Evolutionary conservation across 1,140 invertebrate genomes (phyloP).

Genomic region (Samia ricini): DNA sequence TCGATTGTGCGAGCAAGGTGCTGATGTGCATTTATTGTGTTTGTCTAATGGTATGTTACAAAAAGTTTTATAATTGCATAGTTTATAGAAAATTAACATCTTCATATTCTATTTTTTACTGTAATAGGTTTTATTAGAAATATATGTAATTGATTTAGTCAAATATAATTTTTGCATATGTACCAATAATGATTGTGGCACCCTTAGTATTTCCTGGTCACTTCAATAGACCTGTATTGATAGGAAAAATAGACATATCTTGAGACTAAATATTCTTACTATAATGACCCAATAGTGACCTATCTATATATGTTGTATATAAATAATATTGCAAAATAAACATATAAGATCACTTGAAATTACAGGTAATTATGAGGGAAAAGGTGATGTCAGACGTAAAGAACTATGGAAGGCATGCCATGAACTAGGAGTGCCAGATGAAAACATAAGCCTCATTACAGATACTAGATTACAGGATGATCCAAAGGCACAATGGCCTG

Average conservation of each 20-base stretch:
- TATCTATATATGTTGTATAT: background rate
- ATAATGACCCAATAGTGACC: too few relatives aligned
- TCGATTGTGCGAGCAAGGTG: constrained; percentile 80
- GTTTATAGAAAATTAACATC: background rate
- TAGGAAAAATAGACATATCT: too few relatives aligned
- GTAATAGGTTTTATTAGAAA: too few relatives aligned
- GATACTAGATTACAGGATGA: constrained; percentile 87
- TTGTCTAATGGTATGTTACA: constrained; percentile 86
- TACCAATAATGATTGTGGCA: too few relatives aligned
- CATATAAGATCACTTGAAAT: background rate
- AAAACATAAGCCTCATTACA: constrained; percentile 85
- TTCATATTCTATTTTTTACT: too few relatives aligned
- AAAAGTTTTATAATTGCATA: background rate
- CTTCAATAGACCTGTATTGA: too few relatives aligned
- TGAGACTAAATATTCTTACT: too few relatives aligned
- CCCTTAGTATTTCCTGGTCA: too few relatives aligned
- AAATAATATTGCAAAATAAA: background rate
- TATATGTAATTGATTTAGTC: too few relatives aligned
- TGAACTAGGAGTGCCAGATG: constrained; percentile 86
- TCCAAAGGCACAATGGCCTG: constrained; percentile 86
- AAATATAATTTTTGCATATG: too few relatives aligned
- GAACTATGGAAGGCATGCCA: constrained; percentile 90
- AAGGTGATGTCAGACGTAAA: constrained; percentile 82
- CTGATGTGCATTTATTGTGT: constrained; percentile 89
- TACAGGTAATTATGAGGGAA: constrained; percentile 85